Evolutionary conservation across 2,888 invertebrate genomes (phyloP), one percentile per base, ranked within the genome.

Genomic region (Parnassius mnemosyne): DNA sequence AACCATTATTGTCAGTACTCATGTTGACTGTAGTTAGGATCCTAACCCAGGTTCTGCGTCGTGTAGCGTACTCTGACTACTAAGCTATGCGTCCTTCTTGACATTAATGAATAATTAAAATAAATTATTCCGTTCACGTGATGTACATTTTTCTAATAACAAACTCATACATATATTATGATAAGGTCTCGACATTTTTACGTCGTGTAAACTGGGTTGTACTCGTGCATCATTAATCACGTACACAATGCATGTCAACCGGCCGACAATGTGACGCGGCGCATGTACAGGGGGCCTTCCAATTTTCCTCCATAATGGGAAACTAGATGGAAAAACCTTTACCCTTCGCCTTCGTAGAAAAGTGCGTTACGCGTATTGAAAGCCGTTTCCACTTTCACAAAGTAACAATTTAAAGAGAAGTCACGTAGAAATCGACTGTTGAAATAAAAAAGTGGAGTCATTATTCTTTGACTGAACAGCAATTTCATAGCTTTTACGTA

Each of bases 181-280:
- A 63, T 63, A 63, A 63, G 63, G 63, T 63, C 63, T 52, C 46
- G 71, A 75, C 76, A 78, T 79, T 83, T 85, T 84, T 79, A 79
- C 75, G 78, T 77, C 81, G 81, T 87, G 81, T 87, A 88, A 86
- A 88, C 86, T 87, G 84, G 80, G 84, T 82, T 71, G 79, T 81
- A n/a, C 54, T 59, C 54, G n/a, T 63, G 34, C 43, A 83, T 82
- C 89, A 89, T 90, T 89, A 87, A 89, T 89, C 89, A 89, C 78
- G 69, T 66, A 75, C 76, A 89, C 89, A 89, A 89, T 89, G 88
- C 85, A 85, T 80, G 89, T 89, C 89, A 82, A 71, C 75, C 76
- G 69, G 69, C 70, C 70, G 63, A 59, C 63, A 63, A 54, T 59
- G 67, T 79, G 80, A 84, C 87, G 83, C 81, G 80, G 51, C 81